Base-by-base conservation (phyloP, 2,888 invertebrate genomes). In the Flexamia atlantica region DNA sequence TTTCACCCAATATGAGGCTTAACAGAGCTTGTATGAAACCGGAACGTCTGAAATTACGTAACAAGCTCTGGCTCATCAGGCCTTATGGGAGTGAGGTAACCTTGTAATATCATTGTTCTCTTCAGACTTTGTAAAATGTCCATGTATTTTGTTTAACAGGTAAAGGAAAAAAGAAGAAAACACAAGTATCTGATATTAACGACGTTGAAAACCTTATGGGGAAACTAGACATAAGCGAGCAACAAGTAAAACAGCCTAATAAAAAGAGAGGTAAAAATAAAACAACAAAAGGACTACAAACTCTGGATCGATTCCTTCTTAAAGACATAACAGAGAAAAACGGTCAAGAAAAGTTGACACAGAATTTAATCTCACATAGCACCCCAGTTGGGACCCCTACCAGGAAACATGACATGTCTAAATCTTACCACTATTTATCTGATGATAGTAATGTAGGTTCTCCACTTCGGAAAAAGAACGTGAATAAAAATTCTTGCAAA, bases 131-230 rank as follows among this genome's bases (percentile, higher is more conserved):
- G n/a, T n/a, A n/a, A n/a, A n/a, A 36, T 36, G 9, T 36, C 9
- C 9, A 36, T 7, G 36, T 36, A 7, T 9, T 36, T 36, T 36
- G 36, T 36, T 60, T 30, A 72, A 28, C 88, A 70, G 81, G 28
- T 32, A 87, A 86, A 36, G 50, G 30, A 74, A 82, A 28, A 30
- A 86, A 83, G 81, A 86, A 81, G 53, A 88, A 87, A 83, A 81
- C 60, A 46, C 72, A 85, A 12, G 76, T 86, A 80, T 84, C 87
- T 23, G 84, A 86, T 14, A 82, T 86, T 17, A 60, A 84, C 68
- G 81, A 85, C 4, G 53, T 79, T 76, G 81, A 81, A 85, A 82
- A 87, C 84, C 82, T 76, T 74, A 53, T 82, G 83, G 81, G 85
- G 64, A 82, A 83, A 57, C 68, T 85, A 85, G 64, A 85, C 64